Evolutionary conservation across 2,797 vertebrate species (phyloP), one percentile per base, ranked within the genome.

Genomic region (Acanthiza pusilla): DNA sequence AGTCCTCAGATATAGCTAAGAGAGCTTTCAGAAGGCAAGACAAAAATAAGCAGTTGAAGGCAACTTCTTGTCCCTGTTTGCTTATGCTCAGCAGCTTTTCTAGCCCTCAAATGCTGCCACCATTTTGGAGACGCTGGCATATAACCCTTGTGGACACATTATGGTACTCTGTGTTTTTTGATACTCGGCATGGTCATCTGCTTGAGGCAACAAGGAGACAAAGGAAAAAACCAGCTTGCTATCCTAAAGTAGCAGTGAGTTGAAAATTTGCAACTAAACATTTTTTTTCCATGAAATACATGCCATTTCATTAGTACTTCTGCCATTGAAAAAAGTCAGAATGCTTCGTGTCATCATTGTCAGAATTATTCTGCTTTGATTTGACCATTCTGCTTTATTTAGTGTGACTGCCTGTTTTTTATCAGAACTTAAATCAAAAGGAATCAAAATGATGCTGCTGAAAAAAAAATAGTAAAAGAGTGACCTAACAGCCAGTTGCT

Each of bases 1-100:
- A 85, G 76, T 71, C 65, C 88, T 96, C 93, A 95, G 58, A 85
- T 94, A 80, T 92, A 77, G 67, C 84, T 85, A 67, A 75, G 93
- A 91, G 50, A 91, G 66, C 45, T 32, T 73, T 89, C 77, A 76
- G 88, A 92, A 88, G 53, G 80, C 75, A 88, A 88, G 87, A 90
- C 53, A 88, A 77, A 93, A 95, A 60, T 1, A 32, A 97, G 60
- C 78, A 82, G 10, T 81, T 79, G 19, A 76, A 76, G 77, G 72
- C 11, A 67, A 74, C 72, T 91, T 60, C 13, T 73, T 81, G 54
- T 75, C 34, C 51, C 81, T 65, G 27, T 88, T 94, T 79, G 42
- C 61, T 94, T 54, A 45, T 19, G 18, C 54, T 95, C 88, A 91
- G 86, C 84, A 94, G 78, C 82, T 96, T 89, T 87, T 85, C 54